Evolutionary conservation across 2,113 vertebrate genomes (phyloP).

Genomic region (Lophura nycthemera): DNA sequence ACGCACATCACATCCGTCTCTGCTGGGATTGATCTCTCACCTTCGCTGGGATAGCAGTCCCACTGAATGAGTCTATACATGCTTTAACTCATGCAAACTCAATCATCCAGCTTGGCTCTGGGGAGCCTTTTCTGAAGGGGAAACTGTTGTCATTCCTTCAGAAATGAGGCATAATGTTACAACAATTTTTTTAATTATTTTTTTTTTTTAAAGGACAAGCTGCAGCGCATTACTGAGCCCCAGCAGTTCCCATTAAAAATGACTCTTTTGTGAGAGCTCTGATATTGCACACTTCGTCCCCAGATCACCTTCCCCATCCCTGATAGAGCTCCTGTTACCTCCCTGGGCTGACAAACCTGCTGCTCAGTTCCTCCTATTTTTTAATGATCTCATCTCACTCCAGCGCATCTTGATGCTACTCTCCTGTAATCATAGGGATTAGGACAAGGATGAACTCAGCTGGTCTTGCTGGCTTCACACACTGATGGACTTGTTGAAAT

Average conservation of each 20-base stretch:
- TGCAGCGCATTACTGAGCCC: not conserved
- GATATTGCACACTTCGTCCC: not conserved
- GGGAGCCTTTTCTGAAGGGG: not conserved
- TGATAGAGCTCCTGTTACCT: not conserved
- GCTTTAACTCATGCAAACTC: slow-evolving; percentile 18
- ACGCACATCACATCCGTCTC: not conserved
- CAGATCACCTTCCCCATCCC: not conserved
- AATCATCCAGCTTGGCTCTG: not conserved
- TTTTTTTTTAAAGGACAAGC: not conserved
- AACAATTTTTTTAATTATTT: not conserved
- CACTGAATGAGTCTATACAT: not conserved
- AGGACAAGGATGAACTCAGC: not conserved
- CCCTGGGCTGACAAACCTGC: not conserved
- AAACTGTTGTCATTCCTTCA: not conserved
- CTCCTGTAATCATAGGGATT: not conserved
- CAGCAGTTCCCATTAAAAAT: not conserved
- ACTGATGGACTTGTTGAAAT: not conserved
- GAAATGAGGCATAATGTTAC: not conserved
- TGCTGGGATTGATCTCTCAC: not conserved
- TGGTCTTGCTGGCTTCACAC: not conserved
- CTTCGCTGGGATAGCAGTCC: not conserved
- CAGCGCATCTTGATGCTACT: not conserved
- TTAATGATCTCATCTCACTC: not conserved
- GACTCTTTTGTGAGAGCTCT: not conserved
- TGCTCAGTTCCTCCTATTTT: not conserved